These are phyloP conservation scores for Leptogaster cylindrica DNA, from an alignment of 2,888 invertebrate species.

Conservation along the genomic window DNA sequence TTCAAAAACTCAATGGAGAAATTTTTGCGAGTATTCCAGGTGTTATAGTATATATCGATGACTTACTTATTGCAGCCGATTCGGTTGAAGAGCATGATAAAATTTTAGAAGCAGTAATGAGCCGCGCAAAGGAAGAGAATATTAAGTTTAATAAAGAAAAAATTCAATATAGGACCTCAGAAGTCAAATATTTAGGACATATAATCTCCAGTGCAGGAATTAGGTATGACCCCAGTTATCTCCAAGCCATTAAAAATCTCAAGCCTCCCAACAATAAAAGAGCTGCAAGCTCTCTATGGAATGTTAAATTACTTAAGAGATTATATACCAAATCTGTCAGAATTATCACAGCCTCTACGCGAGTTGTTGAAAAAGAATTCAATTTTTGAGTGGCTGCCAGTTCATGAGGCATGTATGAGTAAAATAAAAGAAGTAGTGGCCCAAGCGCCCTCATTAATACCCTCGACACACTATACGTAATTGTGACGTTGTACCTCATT, in stretches of 20 bases:
- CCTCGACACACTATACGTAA: too few species aligned
- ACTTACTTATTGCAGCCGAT: conserved; percentile 9
- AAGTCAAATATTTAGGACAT: conserved; percentile 11
- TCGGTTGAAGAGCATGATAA: conserved; percentile 18
- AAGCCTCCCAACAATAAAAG: neutral
- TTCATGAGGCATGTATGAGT: conserved; percentile 42
- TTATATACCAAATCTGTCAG: conserved; percentile 4
- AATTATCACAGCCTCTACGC: neutral
- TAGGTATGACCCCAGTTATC: conserved; percentile 18
- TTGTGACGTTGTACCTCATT: too few species aligned
- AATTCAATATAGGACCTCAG: neutral
- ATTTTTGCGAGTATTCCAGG: conserved; percentile 47
- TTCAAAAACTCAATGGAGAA: conserved; percentile 45
- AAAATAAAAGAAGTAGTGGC: conserved; percentile 43
- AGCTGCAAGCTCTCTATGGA: neutral
- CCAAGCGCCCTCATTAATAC: conserved; percentile 42
- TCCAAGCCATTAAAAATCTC: neutral
- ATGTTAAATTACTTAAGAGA: neutral
- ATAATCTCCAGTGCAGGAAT: neutral
- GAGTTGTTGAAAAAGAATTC: neutral
- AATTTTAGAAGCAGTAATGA: conserved; percentile 15
- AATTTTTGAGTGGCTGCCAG: neutral
- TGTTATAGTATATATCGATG: conserved; percentile 18
- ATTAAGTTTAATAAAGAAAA: conserved; percentile 28
- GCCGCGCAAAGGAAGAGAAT: neutral